Evolutionary conservation across 2,888 invertebrate species (phyloP), one percentile per base, ranked within the genome.

Genomic region (Psylliodes chrysocephalus): DNA sequence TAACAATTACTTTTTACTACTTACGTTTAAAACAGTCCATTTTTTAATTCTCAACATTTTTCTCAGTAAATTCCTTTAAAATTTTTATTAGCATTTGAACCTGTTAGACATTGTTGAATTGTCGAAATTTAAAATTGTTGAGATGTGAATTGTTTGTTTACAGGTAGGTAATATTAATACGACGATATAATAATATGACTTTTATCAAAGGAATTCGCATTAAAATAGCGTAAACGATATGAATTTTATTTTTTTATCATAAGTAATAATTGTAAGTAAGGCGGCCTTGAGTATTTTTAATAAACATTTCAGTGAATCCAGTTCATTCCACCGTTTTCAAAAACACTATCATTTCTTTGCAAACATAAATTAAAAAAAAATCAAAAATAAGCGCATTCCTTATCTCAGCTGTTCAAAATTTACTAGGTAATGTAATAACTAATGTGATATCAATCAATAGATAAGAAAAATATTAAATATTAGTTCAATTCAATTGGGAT

Each of bases 151-250:
- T 22, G 46, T 22, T 46, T 25, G 46, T 22, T 44, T 30, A 30
- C 35, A 46, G 19, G 44, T 44, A n/a, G n/a, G n/a, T n/a, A n/a
- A n/a, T n/a, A n/a, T n/a, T n/a, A n/a, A n/a, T n/a, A n/a, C n/a
- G n/a, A n/a, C n/a, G n/a, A n/a, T n/a, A n/a, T n/a, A 44, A 18
- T 44, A 3, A 14, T 35, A 35, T 44, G 44, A 46, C 5, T 46
- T 19, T 46, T 46, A 46, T 46, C 46, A 19, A 22, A 46, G 46
- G 46, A 46, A 46, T 46, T 14, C 19, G 17, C n/a, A 46, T 22
- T 19, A 35, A 12, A 35, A 2, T 5, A 35, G 14, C 22, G 15
- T 46, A 18, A 6, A 33, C 10, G 10, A 6, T 35, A 35, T 35
- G 4, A 8, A 35, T 35, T 33, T 33, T 22, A 46, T 46, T 8